Conservation (phyloP, 2,888 invertebrate species). For the Incurvaria masculella region DNA sequence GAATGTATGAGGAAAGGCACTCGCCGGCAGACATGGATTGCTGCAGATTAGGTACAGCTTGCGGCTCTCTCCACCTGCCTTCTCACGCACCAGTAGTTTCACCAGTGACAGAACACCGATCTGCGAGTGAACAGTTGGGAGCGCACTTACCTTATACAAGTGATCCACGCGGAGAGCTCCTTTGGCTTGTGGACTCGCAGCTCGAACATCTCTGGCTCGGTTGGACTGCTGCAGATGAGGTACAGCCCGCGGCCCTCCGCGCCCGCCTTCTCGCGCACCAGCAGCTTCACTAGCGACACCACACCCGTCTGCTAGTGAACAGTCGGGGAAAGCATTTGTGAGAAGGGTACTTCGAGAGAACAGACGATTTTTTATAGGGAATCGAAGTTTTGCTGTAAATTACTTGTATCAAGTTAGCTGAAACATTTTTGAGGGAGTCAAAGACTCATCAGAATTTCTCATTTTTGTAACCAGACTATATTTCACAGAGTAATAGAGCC, state of each 20-base stretch:
- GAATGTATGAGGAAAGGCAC: no score
- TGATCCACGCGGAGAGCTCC: conserved; percentile 89
- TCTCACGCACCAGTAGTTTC: conserved; percentile 88
- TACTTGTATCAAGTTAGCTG: no score
- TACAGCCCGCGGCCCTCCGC: conserved; percentile 89
- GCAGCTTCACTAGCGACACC: conserved; percentile 84
- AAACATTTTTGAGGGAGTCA: no score
- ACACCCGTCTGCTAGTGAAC: conserved; percentile 91
- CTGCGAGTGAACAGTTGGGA: no score
- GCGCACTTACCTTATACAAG: conserved; percentile 65
- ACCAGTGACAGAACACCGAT: conserved; percentile 91
- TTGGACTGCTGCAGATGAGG: conserved; percentile 87
- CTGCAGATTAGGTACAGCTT: conserved; percentile 93
- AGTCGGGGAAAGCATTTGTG: no score
- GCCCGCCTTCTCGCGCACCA: conserved; percentile 93
- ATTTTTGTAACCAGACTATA: no score
- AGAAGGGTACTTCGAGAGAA: no score
- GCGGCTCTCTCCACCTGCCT: conserved; percentile 87
- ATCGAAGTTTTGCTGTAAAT: no score
- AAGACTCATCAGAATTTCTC: no score
- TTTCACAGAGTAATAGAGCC: no score
- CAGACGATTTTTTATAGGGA: no score
- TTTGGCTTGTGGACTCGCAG: conserved; percentile 84
- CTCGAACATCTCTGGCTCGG: conserved; percentile 96
- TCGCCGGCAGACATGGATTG: conserved; percentile 88